Evolutionary conservation across 2,113 vertebrate species (phyloP).

Genomic region (Brachyistius frenatus): DNA sequence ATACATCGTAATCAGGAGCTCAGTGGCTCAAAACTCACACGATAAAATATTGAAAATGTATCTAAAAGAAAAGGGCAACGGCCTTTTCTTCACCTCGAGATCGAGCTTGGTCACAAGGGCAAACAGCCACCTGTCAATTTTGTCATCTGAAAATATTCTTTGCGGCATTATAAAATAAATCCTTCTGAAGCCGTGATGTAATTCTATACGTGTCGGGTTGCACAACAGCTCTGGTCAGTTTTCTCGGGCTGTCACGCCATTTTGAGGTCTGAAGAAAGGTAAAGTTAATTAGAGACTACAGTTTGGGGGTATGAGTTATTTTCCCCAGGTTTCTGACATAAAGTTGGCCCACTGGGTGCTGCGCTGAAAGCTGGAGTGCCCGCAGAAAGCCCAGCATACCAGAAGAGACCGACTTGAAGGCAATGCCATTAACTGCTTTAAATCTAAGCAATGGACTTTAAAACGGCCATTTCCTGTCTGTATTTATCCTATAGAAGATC

Average conservation of each 20-base stretch:
- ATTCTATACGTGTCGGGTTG: slow-evolving; percentile 72
- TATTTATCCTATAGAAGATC: not conserved
- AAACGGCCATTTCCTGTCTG: slow-evolving; percentile 1
- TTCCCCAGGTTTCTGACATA: slow-evolving; percentile 77
- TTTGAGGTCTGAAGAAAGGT: slow-evolving; percentile 82
- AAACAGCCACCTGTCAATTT: slow-evolving; percentile 69
- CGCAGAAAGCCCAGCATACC: slow-evolving; percentile 39
- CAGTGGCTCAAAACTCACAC: not conserved
- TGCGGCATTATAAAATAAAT: slow-evolving; percentile 70
- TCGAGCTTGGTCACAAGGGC: not conserved
- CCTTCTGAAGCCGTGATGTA: slow-evolving; percentile 74
- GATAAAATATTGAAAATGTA: no score
- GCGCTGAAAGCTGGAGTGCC: slow-evolving; percentile 60
- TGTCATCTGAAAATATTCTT: slow-evolving; percentile 68
- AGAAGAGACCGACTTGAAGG: slow-evolving; percentile 24
- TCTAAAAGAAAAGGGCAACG: not conserved
- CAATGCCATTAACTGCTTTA: slow-evolving; percentile 9
- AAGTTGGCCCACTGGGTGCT: slow-evolving; percentile 67
- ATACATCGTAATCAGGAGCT: not conserved
- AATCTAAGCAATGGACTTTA: not conserved
- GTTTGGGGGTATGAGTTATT: slow-evolving; percentile 70
- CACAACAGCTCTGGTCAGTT: slow-evolving; percentile 78
- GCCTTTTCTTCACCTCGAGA: not conserved
- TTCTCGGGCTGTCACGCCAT: slow-evolving; percentile 61
- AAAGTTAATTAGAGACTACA: slow-evolving; percentile 82